phyloP scores from a whole-genome alignment of 1,140 invertebrate genomes.

The Patella vulgata region DNA sequence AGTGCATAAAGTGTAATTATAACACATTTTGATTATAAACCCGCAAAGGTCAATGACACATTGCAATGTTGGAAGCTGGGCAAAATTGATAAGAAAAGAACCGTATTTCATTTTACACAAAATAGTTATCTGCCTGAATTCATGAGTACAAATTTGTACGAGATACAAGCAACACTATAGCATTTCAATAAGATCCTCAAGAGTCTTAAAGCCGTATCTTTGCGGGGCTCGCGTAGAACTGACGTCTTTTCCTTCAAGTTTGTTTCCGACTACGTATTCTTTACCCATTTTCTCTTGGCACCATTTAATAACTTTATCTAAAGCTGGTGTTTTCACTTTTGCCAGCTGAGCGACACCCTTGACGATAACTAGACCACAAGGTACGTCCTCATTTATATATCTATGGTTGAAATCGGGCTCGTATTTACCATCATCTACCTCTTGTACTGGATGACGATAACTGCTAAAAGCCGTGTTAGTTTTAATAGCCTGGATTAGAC shows the following conservation, averaged over 20 bases:
- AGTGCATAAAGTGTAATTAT: too few species aligned
- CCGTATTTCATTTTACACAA: too few species aligned
- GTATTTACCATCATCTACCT: constrained; percentile 29
- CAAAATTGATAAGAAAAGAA: too few species aligned
- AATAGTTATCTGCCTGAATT: too few species aligned
- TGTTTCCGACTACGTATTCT: constrained; percentile 48
- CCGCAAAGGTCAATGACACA: too few species aligned
- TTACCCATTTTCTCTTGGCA: constrained; percentile 53
- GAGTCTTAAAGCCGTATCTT: constrained; percentile 42
- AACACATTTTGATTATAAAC: too few species aligned
- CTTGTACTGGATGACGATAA: constrained; percentile 45
- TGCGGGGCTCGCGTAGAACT: constrained; percentile 48
- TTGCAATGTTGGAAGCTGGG: too few species aligned
- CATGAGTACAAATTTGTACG: too few species aligned
- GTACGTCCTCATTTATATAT: constrained; percentile 49
- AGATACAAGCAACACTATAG: too few species aligned
- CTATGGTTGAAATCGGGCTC: constrained; percentile 45
- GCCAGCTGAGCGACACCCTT: constrained; percentile 46
- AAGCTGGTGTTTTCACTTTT: constrained; percentile 35
- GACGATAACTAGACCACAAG: constrained; percentile 49
- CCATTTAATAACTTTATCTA: constrained; percentile 51
- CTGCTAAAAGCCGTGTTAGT: constrained; percentile 49
- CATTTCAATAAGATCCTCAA: constrained; percentile 42
- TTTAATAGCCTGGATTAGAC: constrained; percentile 36
- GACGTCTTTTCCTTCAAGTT: constrained; percentile 52